These are phyloP conservation scores for Agonopterix alstromeriana DNA, from an alignment of 2,888 invertebrate genomes.

Conservation along the genomic window DNA sequence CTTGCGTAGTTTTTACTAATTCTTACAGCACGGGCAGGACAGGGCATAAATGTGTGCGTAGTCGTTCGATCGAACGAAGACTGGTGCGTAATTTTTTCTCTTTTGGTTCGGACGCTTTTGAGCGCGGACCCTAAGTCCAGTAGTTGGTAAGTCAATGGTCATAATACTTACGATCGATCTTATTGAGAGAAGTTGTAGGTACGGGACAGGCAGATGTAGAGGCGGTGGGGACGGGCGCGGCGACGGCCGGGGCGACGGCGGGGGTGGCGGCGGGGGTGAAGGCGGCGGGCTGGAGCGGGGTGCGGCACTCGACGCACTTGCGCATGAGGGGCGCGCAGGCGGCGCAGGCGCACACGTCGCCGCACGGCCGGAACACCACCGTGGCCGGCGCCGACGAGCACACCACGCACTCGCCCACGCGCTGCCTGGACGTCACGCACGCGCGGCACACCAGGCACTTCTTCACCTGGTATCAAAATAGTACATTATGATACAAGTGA, in stretches of 20 bases:
- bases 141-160: not conserved
- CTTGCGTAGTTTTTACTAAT: too few species aligned
- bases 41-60: too few species aligned
- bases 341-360: slow-evolving; percentile 93
- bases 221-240: slow-evolving; percentile 7
- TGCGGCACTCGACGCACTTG: slow-evolving; percentile 96
- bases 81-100: too few species aligned
- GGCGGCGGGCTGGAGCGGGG: slow-evolving; percentile 78
- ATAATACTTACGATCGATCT: slow-evolving; percentile 31
- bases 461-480: slow-evolving; percentile 80
- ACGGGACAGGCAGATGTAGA: slow-evolving; percentile 1
- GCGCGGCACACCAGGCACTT: slow-evolving; percentile 96
- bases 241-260: not conserved
- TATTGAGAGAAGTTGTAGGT: slow-evolving; percentile 8
- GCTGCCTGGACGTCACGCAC: slow-evolving; percentile 84
- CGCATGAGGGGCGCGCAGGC: slow-evolving; percentile 96
- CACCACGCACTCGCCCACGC: slow-evolving; percentile 97
- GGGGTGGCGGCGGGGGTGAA: slow-evolving; percentile 9
- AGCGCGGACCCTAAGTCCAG: too few species aligned
- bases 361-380: slow-evolving; percentile 95
- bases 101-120: too few species aligned
- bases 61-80: too few species aligned
- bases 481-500: too few species aligned
- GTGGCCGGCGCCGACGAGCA: slow-evolving; percentile 96
- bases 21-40: too few species aligned